phyloP scores from a whole-genome alignment of 2,797 vertebrate species.

The Diplodus sargus region DNA sequence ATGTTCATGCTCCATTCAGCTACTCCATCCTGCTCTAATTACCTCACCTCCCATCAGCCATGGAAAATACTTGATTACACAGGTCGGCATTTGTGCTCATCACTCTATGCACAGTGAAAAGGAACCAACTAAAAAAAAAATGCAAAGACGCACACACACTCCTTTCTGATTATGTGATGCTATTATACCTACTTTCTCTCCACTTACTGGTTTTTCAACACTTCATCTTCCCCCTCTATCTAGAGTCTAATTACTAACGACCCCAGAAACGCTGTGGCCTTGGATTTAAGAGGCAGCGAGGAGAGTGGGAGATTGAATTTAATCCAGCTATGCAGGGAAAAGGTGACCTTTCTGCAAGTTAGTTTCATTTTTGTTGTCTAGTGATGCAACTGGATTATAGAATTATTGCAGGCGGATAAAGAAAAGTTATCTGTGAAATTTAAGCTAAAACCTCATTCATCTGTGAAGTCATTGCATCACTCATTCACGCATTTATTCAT shows the following conservation, averaged over 20 bases:
- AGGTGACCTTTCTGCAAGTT: constrained; percentile 79
- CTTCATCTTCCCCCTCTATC: constrained; percentile 61
- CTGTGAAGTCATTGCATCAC: constrained; percentile 41
- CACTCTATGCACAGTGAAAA: constrained; percentile 10
- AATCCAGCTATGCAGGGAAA: constrained; percentile 70
- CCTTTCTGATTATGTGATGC: constrained; percentile 45
- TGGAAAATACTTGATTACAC: constrained; percentile 54
- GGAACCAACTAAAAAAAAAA: constrained; percentile 10
- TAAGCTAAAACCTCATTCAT: constrained; percentile 54
- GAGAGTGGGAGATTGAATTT: constrained; percentile 74
- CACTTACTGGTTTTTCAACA: constrained; percentile 57
- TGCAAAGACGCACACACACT: background rate
- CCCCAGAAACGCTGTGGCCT: constrained; percentile 70
- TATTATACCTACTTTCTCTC: constrained; percentile 24
- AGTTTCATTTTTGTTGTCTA: constrained; percentile 70
- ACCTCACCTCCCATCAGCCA: constrained; percentile 59
- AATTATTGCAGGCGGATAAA: constrained; percentile 67
- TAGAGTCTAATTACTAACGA: constrained; percentile 76
- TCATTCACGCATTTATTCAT: constrained; percentile 49
- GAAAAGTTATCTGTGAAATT: constrained; percentile 59
- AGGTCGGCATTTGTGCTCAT: constrained; percentile 20
- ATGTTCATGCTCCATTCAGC: constrained; percentile 67
- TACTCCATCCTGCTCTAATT: constrained; percentile 58
- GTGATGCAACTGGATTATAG: constrained; percentile 79
- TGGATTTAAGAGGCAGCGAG: constrained; percentile 76